phyloP scores from a whole-genome alignment of 1,140 invertebrate genomes.

The Drosophila kohkoa region DNA sequence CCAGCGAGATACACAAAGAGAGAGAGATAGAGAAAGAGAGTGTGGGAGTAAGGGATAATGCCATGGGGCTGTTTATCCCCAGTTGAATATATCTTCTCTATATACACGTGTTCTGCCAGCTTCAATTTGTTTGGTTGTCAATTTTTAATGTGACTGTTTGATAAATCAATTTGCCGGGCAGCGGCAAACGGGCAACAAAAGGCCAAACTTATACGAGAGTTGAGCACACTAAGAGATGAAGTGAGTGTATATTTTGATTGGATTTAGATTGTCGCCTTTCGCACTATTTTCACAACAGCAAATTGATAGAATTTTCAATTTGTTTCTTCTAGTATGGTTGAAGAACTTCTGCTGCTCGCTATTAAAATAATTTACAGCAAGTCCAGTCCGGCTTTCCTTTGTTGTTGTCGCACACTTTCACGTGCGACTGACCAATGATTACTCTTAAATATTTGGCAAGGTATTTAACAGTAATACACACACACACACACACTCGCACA shows the following conservation, averaged over 20 bases:
- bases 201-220: constrained; percentile 54
- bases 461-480: constrained; percentile 51
- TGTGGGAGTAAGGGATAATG: constrained; percentile 35
- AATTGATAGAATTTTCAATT: constrained; percentile 79
- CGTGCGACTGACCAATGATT: constrained; percentile 38
- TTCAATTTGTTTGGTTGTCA: constrained; percentile 74
- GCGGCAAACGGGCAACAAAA: constrained; percentile 53
- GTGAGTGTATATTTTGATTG: constrained; percentile 32
- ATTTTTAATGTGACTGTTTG: constrained; percentile 76
- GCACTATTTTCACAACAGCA: constrained; percentile 58
- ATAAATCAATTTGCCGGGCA: constrained; percentile 71
- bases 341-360: constrained; percentile 30
- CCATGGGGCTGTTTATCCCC: constrained; percentile 21
- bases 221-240: constrained; percentile 1
- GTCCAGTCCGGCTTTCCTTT: constrained; percentile 4
- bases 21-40: background rate
- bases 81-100: constrained; percentile 28
- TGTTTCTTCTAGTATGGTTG: constrained; percentile 53
- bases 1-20: background rate
- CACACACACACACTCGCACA: constrained; percentile 24
- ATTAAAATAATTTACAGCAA: constrained; percentile 71
- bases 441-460: constrained; percentile 64
- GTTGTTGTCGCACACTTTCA: constrained; percentile 20
- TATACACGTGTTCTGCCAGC: constrained; percentile 62
- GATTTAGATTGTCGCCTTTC: constrained; percentile 23